Conservation (phyloP, 2,113 vertebrate genomes). For the Mus musculus region DNA sequence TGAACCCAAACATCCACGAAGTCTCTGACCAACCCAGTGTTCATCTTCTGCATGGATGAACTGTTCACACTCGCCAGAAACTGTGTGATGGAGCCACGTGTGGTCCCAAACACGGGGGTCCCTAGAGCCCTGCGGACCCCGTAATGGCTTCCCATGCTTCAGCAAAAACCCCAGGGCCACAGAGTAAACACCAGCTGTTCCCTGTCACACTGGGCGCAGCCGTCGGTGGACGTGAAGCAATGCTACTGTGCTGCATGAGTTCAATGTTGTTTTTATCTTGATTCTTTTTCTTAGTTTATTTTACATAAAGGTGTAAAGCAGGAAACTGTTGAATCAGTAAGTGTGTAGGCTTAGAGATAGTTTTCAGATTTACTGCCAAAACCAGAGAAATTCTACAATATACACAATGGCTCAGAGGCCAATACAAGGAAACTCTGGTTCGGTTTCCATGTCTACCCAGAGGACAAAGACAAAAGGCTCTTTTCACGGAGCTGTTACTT, state of each 20-base stretch:
- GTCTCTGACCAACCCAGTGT: not conserved
- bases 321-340: conserved; percentile 20
- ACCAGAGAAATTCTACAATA: conserved; percentile 17
- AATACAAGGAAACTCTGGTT: conserved; percentile 2
- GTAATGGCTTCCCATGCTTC: not conserved
- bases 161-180: not conserved
- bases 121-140: not conserved
- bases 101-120: not conserved
- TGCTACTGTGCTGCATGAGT: not conserved
- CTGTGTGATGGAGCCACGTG: rapidly evolving
- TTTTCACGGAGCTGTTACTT: not conserved
- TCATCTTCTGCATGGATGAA: not conserved
- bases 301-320: conserved; percentile 34
- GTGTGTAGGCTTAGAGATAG: not conserved
- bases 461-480: not conserved
- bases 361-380: conserved; percentile 35
- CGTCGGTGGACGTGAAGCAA: not conserved
- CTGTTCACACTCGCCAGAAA: not conserved
- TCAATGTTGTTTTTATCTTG: not conserved
- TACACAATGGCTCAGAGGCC: conserved; percentile 4
- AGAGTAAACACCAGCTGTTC: not conserved
- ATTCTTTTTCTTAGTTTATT: conserved; percentile 38
- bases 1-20: too few relatives aligned
- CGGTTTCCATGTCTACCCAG: not conserved
- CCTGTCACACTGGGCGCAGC: rapidly evolving